Percentiles rank a stretch among this genome's conserved stretches.
These are phyloP conservation scores for Leptarthrus brevirostris DNA, from an alignment of 2,888 invertebrate species.

Conservation along the genomic window DNA sequence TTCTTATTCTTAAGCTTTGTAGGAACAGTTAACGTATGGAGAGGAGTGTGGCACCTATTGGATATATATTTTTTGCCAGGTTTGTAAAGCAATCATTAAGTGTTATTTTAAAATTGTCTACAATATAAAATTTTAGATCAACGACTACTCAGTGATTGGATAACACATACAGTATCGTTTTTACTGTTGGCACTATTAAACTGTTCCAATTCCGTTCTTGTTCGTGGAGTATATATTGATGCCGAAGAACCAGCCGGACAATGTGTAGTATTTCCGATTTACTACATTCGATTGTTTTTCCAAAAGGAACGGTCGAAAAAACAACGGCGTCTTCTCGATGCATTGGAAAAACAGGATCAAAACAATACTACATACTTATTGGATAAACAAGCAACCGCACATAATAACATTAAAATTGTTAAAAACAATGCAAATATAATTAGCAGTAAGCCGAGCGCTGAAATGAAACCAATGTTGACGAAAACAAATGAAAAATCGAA, in stretches of 20 bases:
- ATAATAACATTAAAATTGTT: constrained; percentile 53
- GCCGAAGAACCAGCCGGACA: constrained; percentile 85
- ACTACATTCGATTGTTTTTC: constrained; percentile 83
- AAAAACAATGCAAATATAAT: constrained; percentile 48
- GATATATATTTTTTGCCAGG: constrained; percentile 84
- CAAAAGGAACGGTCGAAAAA: constrained; percentile 76
- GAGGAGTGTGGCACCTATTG: constrained; percentile 85
- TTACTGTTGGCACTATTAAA: constrained; percentile 81
- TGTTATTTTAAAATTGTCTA: constrained; percentile 57
- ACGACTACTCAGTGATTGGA: constrained; percentile 81
- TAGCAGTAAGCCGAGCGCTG: constrained; percentile 11
- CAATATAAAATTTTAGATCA: constrained; percentile 69
- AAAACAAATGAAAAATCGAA: constrained; percentile 25
- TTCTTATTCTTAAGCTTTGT: constrained; percentile 82
- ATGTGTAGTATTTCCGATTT: constrained; percentile 86
- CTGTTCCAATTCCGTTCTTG: constrained; percentile 87
- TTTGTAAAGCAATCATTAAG: constrained; percentile 70
- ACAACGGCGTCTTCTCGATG: constrained; percentile 66
- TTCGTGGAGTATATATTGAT: constrained; percentile 88
- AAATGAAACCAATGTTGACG: constrained; percentile 50
- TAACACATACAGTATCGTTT: constrained; percentile 81
- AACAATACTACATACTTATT: constrained; percentile 53
- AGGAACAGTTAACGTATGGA: constrained; percentile 89
- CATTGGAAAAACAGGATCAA: constrained; percentile 56
- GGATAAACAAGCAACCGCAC: constrained; percentile 48